Conservation (phyloP, 2,113 vertebrate genomes). For the Chloropsis cyanopogon region DNA sequence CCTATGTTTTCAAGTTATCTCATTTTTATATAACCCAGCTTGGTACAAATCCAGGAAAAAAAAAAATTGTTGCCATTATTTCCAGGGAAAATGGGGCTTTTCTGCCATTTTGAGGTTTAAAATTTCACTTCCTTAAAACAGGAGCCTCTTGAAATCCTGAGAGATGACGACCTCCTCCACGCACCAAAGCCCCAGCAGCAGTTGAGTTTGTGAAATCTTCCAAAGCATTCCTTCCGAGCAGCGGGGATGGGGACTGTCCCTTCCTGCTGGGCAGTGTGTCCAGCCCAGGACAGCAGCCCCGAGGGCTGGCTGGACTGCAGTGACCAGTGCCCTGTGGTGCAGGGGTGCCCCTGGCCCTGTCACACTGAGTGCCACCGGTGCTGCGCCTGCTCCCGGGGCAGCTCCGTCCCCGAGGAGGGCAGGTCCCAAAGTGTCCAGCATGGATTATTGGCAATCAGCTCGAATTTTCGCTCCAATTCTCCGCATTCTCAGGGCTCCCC, state of each 20-base stretch:
- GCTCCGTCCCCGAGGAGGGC: fast-evolving
- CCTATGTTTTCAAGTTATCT: neutral
- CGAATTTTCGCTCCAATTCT: neutral
- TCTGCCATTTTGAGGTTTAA: neutral
- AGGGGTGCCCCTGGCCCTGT: neutral
- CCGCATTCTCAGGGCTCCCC: neutral
- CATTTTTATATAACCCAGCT: conserved; percentile 19
- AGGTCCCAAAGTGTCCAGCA: fast-evolving
- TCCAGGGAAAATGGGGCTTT: neutral
- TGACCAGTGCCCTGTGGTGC: neutral
- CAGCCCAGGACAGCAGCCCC: neutral
- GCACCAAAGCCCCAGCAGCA: neutral
- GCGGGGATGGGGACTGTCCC: fast-evolving
- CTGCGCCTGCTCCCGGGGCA: neutral
- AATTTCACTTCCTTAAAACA: neutral
- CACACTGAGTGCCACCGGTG: neutral
- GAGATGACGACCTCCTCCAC: neutral
- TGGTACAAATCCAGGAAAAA: neutral
- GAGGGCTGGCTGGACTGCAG: fast-evolving
- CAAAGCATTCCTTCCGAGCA: neutral
- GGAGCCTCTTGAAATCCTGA: neutral
- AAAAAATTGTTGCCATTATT: neutral
- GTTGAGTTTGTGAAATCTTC: neutral
- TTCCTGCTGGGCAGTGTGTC: neutral
- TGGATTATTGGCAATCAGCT: fast-evolving